phyloP scores from a whole-genome alignment of 2,888 invertebrate genomes.

The Conus canariensis region DNA sequence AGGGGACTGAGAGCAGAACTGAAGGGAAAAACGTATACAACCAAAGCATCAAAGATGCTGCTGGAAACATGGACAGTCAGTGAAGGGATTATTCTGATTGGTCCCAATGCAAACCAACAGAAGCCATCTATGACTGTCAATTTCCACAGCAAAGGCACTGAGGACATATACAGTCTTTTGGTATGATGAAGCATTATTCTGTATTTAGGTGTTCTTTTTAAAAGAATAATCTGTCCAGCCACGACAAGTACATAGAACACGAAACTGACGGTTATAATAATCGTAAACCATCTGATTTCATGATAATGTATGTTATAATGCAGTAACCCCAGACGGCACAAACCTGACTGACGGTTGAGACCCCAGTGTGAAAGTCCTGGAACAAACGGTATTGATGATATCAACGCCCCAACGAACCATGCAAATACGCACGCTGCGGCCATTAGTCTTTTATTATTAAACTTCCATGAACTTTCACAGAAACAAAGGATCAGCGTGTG shows the following conservation, averaged over 20 bases:
- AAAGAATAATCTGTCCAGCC: neutral
- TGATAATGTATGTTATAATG: neutral
- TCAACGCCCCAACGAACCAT: neutral
- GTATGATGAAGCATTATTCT: neutral
- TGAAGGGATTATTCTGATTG: too few species aligned
- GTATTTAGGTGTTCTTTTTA: neutral
- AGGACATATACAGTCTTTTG: too few species aligned
- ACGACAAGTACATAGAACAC: neutral
- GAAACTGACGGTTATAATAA: neutral
- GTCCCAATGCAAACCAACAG: too few species aligned
- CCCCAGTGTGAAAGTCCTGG: constrained; percentile 8
- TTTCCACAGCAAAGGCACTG: too few species aligned
- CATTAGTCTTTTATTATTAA: neutral
- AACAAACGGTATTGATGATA: neutral
- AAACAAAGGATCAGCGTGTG: neutral
- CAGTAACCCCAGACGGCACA: constrained; percentile 8
- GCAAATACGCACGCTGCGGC: neutral
- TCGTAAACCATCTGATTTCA: neutral
- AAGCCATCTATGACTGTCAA: too few species aligned
- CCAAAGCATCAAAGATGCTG: too few species aligned
- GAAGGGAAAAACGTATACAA: too few species aligned
- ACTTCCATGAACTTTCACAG: neutral
- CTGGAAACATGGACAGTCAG: too few species aligned
- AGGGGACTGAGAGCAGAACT: too few species aligned
- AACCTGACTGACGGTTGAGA: neutral